Evolutionary conservation across 2,113 vertebrate genomes (phyloP).

Genomic region (Phylloscopus whistleri): DNA sequence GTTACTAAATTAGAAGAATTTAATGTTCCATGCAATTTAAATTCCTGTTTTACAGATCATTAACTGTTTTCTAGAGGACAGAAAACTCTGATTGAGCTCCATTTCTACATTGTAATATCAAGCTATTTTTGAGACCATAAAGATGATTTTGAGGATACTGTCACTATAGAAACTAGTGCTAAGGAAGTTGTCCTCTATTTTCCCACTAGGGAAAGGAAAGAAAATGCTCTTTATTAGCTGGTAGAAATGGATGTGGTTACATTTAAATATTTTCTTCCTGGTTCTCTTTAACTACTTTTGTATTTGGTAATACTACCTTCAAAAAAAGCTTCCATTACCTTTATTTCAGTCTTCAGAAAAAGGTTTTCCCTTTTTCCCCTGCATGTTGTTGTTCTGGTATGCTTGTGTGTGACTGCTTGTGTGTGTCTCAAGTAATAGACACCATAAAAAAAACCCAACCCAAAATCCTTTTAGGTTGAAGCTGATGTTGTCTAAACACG

Average conservation of each 20-base stretch:
- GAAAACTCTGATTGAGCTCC: conserved; percentile 1
- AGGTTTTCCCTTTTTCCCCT: neutral
- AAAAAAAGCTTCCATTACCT: neutral
- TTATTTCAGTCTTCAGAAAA: neutral
- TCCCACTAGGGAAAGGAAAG: neutral
- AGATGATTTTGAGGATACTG: conserved; percentile 21
- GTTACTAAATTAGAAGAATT: neutral
- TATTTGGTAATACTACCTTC: neutral
- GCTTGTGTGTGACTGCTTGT: neutral
- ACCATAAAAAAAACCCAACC: neutral
- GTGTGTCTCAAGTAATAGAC: neutral
- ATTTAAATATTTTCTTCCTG: neutral
- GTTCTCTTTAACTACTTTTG: neutral
- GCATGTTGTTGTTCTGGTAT: neutral
- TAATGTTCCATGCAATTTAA: conserved; percentile 1
- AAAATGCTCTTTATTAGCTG: neutral
- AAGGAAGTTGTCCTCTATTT: conserved; percentile 13
- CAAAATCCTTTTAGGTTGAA: neutral
- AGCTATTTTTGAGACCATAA: conserved; percentile 36
- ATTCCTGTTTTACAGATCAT: neutral
- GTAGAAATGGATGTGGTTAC: neutral
- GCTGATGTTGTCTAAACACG: neutral
- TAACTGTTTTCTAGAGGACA: conserved; percentile 2
- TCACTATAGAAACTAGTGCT: conserved; percentile 63
- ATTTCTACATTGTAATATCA: neutral